These are phyloP conservation scores for Ichneumoninae sp. DNA, from an alignment of 2,888 invertebrate genomes.

Conservation along the genomic window DNA sequence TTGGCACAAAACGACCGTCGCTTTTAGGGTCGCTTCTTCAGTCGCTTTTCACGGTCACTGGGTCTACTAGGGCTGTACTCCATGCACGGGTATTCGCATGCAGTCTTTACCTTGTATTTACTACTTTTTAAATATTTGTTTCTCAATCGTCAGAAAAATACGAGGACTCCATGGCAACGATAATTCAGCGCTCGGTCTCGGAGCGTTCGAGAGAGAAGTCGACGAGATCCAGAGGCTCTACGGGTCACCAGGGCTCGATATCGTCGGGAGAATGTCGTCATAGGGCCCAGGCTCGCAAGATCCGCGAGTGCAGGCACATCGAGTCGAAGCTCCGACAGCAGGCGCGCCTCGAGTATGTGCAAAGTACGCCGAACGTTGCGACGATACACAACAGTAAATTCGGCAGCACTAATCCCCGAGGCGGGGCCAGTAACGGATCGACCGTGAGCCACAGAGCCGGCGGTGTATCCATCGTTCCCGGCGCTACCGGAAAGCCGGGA, in stretches of 20 bases:
- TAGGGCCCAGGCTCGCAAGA: constrained; percentile 74
- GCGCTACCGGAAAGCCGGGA: constrained; percentile 34
- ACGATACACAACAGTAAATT: constrained; percentile 85
- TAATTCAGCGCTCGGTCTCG: constrained; percentile 85
- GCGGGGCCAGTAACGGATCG: constrained; percentile 79
- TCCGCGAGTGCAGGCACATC: constrained; percentile 76
- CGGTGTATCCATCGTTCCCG: constrained; percentile 28
- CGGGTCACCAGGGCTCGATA: constrained; percentile 61
- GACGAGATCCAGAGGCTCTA: constrained; percentile 72
- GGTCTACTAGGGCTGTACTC: not conserved
- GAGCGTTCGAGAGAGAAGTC: constrained; percentile 84
- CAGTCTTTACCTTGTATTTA: not conserved
- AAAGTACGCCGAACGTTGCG: constrained; percentile 88
- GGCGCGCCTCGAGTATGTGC: constrained; percentile 85
- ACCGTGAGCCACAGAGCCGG: constrained; percentile 73
- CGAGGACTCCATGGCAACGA: constrained; percentile 78
- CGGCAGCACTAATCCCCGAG: constrained; percentile 84
- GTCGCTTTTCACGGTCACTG: too few relatives aligned
- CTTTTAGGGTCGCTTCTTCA: too few relatives aligned
- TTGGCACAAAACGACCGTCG: too few relatives aligned
- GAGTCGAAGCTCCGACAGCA: constrained; percentile 81
- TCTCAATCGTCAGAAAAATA: constrained; percentile 77
- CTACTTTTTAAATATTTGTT: not conserved
- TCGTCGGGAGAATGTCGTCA: constrained; percentile 79
- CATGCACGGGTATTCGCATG: not conserved